Base-by-base conservation (phyloP, 2,888 invertebrate species). In the Anthophora plumipes region DNA sequence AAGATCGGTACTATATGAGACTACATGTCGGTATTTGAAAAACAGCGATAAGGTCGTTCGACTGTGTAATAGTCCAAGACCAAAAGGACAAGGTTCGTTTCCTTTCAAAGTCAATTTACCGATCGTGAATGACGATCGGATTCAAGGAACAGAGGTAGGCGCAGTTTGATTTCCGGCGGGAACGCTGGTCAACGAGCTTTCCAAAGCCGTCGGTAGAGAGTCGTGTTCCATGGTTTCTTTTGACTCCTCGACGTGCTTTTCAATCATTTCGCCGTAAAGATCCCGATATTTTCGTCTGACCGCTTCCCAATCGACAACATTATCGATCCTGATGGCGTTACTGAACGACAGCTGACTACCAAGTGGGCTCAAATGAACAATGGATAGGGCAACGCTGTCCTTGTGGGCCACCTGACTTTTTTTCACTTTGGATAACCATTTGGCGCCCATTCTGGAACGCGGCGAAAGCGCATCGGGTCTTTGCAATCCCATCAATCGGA, bases 301-400 rank as follows among this genome's bases (percentile, higher is more conserved):
- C 3, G 96, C 95, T 90, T 97, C 97, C 98, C 98, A 98, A 92
- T 98, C 98, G 1, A 97, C 97, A 9, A 98, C 97, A 90, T 97
- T 97, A 92, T 98, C 98, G 86, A 98, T 98, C 87, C 97, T 95
- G 61, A 96, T 96, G 66, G 96, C 95, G 83, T 95, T 94, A 75
- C 95, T 94, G 85, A 96, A 96, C 91, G 97, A 97, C 84, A 97
- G 94, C 92, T 97, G 97, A 0, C 97, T 97, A 41, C 98, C 97
- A 17, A 98, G 94, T 0, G 97, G 97, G 91, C 97, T 97, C 72
- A 97, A 94, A 91, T 97, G 97, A 20, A 96, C 96, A 52, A 97
- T 96, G 0, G 97, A 97, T 31, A 97, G 93, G 0, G 96, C 96
- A 60, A 96, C 96, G 46, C 97, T 97, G 94, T 95, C 95, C 94